phyloP scores from a whole-genome alignment of 2,888 invertebrate genomes.

The Hypomecis punctinalis region DNA sequence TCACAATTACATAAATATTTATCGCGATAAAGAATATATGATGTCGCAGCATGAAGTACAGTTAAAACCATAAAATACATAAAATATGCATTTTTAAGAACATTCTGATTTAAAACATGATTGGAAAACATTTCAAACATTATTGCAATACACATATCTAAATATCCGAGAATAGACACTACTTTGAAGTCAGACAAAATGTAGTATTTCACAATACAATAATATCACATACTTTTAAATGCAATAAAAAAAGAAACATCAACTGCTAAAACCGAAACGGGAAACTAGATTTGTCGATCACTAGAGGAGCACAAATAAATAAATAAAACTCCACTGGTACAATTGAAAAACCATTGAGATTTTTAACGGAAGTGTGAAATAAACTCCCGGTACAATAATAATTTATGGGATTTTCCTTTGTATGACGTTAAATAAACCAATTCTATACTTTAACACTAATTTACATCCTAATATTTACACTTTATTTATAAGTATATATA shows the following conservation, averaged over 20 bases:
- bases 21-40: too few species aligned
- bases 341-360: slow-evolving; percentile 84
- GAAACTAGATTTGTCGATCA: slow-evolving; percentile 60
- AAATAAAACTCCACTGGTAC: slow-evolving; percentile 83
- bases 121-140: slow-evolving; percentile 66
- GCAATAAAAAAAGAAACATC: slow-evolving; percentile 76
- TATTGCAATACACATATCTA: slow-evolving; percentile 62
- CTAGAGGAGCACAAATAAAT: slow-evolving; percentile 75
- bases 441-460: slow-evolving; percentile 84
- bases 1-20: too few species aligned
- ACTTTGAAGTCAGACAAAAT: slow-evolving; percentile 84
- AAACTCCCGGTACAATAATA: slow-evolving; percentile 83
- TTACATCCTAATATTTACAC: slow-evolving; percentile 83
- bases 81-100: slow-evolving; percentile 47
- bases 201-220: slow-evolving; percentile 77
- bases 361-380: slow-evolving; percentile 82
- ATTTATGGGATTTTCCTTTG: slow-evolving; percentile 83
- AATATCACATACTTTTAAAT: slow-evolving; percentile 85
- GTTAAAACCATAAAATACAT: slow-evolving; percentile 46
- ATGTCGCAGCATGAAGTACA: too few species aligned
- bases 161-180: slow-evolving; percentile 75
- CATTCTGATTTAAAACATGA: slow-evolving; percentile 54
- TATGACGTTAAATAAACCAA: slow-evolving; percentile 84
- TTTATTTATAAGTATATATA: slow-evolving; percentile 85
- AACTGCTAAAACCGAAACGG: slow-evolving; percentile 59